phyloP scores from a whole-genome alignment of 64 coral and sea anemone species.

The Cladopsammia gracilis region DNA sequence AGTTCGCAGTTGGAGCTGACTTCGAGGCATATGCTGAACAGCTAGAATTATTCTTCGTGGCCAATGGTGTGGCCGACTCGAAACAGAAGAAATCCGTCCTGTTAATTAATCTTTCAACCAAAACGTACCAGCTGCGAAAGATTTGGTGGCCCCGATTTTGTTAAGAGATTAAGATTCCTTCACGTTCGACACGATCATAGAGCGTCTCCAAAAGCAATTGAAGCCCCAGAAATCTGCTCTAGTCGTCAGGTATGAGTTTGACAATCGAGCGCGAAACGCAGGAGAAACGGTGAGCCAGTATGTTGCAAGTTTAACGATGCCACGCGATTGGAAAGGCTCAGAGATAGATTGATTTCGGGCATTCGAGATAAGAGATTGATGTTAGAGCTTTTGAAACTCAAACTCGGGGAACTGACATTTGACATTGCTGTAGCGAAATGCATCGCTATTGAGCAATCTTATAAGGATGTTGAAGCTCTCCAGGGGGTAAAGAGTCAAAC shows the following conservation, averaged over 20 bases:
- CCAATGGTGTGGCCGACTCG: conserved; percentile 52
- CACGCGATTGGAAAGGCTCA: conserved; percentile 58
- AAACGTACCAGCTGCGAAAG: conserved; percentile 64
- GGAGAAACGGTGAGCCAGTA: conserved; percentile 69
- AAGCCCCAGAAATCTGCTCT: conserved; percentile 63
- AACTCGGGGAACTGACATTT: conserved; percentile 74
- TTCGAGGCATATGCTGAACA: conserved; percentile 54
- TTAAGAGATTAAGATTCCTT: conserved; percentile 40
- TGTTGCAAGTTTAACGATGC: conserved; percentile 64
- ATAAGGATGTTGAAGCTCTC: conserved; percentile 54
- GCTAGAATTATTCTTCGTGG: conserved; percentile 32
- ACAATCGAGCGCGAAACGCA: conserved; percentile 36
- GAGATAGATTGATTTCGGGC: conserved; percentile 55
- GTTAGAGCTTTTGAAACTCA: conserved; percentile 67
- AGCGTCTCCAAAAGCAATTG: conserved; percentile 45
- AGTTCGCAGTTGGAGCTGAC: conserved; percentile 21
- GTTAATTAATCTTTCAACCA: conserved; percentile 45
- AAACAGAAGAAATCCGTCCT: conserved; percentile 65
- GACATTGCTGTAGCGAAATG: conserved; percentile 71
- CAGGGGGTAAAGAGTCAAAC: conserved; percentile 4
- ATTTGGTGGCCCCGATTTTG: conserved; percentile 32
- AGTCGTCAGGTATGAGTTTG: conserved; percentile 73
- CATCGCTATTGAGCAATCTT: conserved; percentile 50
- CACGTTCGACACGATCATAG: conserved; percentile 36
- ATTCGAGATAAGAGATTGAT: conserved; percentile 73